Evolutionary conservation across 1,140 invertebrate genomes (phyloP), one percentile per base, ranked within the genome.

Genomic region (Diabrotica undecimpunctata): DNA sequence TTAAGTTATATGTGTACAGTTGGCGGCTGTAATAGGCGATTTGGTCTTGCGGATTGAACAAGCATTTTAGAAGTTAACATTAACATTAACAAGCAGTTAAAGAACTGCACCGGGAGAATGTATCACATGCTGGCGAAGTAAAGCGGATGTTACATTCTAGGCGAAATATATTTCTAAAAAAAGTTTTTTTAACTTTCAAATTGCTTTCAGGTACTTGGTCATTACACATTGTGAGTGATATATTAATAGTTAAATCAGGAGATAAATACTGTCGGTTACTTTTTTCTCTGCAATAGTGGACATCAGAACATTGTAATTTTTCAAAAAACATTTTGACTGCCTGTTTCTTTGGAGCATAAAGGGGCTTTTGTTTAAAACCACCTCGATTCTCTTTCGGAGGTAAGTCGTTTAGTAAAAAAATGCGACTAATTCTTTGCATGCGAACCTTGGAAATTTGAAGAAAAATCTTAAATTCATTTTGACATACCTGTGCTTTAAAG

Each of bases 111-210:
- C 58, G 58, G 11, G 41, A 60, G 10, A 7, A 41, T 7, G 10
- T 41, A 41, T 41, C 39, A 41, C 7, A 7, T 7, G 0, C 39
- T 7, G 7, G 39, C 39, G 41, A 39, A 46, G 36, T 38, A 2
- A 41, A 60, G 14, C 58, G 36, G 25, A 39, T 60, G 58, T 60
- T 60, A 41, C 46, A 60, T 4, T 60, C 38, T 10, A 60, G 38
- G 58, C 38, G 46, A 60, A 60, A 60, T 60, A 46, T 60, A 54
- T 54, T 54, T 54, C 52, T 54, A 0, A 54, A 54, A 54, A 54
- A 54, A 54, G 52, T 54, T 41, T 41, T 41, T 41, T 41, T 41
- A 14, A 36, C 55, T 57, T 57, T 57, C 55, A 57, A 36, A 57
- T n/a, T n/a, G n/a, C n/a, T n/a, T n/a, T n/a, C n/a, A n/a, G n/a